Evolutionary conservation across 2,113 vertebrate species (phyloP), one percentile per base, ranked within the genome.

Genomic region (Rostratula benghalensis): DNA sequence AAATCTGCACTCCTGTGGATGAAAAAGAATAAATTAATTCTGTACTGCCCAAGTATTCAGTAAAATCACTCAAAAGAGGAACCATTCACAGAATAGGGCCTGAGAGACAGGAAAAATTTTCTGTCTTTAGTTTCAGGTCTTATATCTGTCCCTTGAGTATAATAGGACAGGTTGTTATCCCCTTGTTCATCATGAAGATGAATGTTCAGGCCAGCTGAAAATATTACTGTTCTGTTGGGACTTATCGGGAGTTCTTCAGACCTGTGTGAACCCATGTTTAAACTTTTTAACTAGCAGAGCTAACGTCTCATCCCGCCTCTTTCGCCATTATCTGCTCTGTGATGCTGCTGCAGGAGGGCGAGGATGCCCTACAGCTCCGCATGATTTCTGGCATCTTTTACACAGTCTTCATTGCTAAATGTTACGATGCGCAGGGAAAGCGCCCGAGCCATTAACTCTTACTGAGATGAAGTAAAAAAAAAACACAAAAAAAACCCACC

Each of bases 151-250:
- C 53, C 91, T 76, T 23, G 74, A 84, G 95, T 68, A 41, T 89
- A 87, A 95, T 89, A 96, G 69, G 81, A 94, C 63, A 89, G 67
- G 57, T 41, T 95, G 89, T 94, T 95, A 93, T 91, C 70, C 96
- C 83, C 93, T 89, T 93, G 87, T 96, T 95, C 87, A 1, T 95
- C 89, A 84, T 93, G 87, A 95, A 91, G 93, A 96, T 95, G 91
- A 95, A 96, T 94, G 94, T 93, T 85, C 87, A 95, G 87, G 89
- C 69, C 73, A 82, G 83, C 78, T 96, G 91, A 95, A 97, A 95
- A 93, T 87, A 93, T 70, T 96, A 87, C 89, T 83, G 84, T 84
- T 91, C 91, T 87, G 24, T 50, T 71, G 95, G 89, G 93, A 95
- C 57, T 48, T 53, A 69, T 68, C 0, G 0, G 61, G 53, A 89